A percentile compares a stretch with the other conserved stretches of the same genome.
Conservation (phyloP, 2,797 vertebrate genomes). For the Macropus fuliginosus region DNA sequence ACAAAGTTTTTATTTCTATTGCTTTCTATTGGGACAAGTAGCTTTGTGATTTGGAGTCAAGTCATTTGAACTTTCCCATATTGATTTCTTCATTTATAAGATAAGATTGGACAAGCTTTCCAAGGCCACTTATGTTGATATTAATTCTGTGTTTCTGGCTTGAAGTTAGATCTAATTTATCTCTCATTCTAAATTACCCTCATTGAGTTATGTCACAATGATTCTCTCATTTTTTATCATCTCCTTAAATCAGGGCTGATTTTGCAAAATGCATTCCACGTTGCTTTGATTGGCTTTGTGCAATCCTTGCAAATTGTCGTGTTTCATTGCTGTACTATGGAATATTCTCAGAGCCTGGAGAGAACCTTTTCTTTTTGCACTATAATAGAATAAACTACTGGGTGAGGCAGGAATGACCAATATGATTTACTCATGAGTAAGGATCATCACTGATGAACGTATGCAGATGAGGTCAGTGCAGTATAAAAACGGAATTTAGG, state of each 20-base stretch:
- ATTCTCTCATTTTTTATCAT: background rate
- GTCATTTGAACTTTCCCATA: background rate
- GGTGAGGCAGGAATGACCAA: background rate
- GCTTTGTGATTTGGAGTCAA: background rate
- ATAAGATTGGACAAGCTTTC: background rate
- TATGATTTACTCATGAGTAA: background rate
- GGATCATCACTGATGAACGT: background rate
- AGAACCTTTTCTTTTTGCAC: background rate
- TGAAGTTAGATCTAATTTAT: background rate
- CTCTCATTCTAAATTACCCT: background rate
- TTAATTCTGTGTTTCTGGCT: background rate
- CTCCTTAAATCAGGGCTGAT: background rate
- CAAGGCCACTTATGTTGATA: background rate
- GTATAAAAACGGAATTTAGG: background rate
- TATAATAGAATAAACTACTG: background rate
- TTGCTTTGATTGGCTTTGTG: background rate
- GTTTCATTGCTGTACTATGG: background rate
- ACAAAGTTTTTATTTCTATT: background rate
- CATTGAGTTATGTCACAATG: background rate
- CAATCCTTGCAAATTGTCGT: background rate
- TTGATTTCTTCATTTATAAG: background rate
- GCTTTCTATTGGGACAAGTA: background rate
- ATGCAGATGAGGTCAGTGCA: background rate
- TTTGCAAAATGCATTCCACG: background rate
- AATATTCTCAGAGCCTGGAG: background rate